Evolutionary conservation across 2,113 vertebrate species (phyloP), one percentile per base, ranked within the genome.

Genomic region (Bujurquina vittata): DNA sequence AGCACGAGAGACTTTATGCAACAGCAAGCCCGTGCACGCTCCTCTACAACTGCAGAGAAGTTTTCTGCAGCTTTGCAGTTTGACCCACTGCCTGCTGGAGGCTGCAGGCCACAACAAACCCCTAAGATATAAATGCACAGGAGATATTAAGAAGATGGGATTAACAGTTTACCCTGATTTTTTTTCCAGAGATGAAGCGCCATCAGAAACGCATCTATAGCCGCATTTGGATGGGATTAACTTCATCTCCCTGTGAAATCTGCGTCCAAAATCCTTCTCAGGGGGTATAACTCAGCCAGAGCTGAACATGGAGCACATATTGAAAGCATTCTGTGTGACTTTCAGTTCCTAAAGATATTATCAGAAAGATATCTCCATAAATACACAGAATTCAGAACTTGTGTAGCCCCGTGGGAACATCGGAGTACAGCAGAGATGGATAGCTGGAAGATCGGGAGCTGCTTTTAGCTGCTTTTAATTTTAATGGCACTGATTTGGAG

Each of bases 121-220:
- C 3, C 3, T 40, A 33, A 40, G 60, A 57, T 43, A 10, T 26
- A 40, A 67, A 56, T 18, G 60, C 60, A 54, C 17, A 37, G 31
- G 26, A 37, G 60, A 63, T 40, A 40, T 79, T 65, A 56, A 79
- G 49, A 57, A n/a, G 62, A 57, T 57, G 17, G 49, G 76, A 79
- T 79, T 79, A 55, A 63, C 14, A 63, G 33, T 79, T 79, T 37
- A 79, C 31, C 76, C 60, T 79, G 20, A 15, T 76, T 55, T 77
- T 37, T 65, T 43, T 23, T 5, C 26, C 23, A 23, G 58, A 22
- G 43, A 77, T 62, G 75, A 49, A 15, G n/a, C 59, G 52, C 58
- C 43, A 62, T 18, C 46, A 62, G 62, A 63, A 65, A 79, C 9
- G 29, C 61, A 37, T 40, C n/a, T 35, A 22, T 23, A 63, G 31